Evolutionary conservation across 2,113 vertebrate genomes (phyloP).

Genomic region (Tricholaema leucomelas): DNA sequence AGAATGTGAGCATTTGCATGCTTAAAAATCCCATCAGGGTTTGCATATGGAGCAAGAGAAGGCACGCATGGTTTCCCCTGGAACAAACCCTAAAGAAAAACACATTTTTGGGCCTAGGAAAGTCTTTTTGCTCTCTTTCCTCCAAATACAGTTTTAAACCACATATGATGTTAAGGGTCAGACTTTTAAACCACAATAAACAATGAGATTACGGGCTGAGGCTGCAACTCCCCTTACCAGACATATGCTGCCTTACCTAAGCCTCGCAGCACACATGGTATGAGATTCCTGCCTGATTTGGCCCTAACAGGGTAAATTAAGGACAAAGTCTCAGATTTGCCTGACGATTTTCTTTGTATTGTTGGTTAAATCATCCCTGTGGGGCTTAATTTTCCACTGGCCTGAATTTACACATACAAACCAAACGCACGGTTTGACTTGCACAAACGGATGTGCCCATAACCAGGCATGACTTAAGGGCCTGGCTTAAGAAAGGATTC

Average conservation of each 20-base stretch:
- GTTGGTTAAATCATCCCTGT: slow-evolving; percentile 22
- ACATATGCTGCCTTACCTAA: slow-evolving; percentile 4
- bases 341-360: slow-evolving; percentile 21
- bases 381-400: slow-evolving; percentile 50
- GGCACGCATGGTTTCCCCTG: slow-evolving; percentile 53
- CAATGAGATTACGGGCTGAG: background rate
- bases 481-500: background rate
- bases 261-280: background rate
- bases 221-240: background rate
- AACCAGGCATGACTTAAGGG: slow-evolving; percentile 1
- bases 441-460: background rate
- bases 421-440: background rate
- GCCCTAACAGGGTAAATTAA: slow-evolving; percentile 11
- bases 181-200: slow-evolving; percentile 49
- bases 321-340: slow-evolving; percentile 53
- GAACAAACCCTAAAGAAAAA: slow-evolving; percentile 70
- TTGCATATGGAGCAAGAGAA: slow-evolving; percentile 63
- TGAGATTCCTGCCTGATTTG: background rate
- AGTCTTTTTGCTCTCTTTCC: background rate
- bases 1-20: slow-evolving; percentile 67
- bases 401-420: background rate
- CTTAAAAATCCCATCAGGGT: slow-evolving; percentile 49
- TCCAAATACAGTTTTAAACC: slow-evolving; percentile 38
- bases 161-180: slow-evolving; percentile 29
- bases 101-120: slow-evolving; percentile 52